A percentile compares a stretch with the other conserved stretches of the same genome.
Evolutionary conservation across 2,888 invertebrate genomes (phyloP).

Genomic region (Eledona agricola): DNA sequence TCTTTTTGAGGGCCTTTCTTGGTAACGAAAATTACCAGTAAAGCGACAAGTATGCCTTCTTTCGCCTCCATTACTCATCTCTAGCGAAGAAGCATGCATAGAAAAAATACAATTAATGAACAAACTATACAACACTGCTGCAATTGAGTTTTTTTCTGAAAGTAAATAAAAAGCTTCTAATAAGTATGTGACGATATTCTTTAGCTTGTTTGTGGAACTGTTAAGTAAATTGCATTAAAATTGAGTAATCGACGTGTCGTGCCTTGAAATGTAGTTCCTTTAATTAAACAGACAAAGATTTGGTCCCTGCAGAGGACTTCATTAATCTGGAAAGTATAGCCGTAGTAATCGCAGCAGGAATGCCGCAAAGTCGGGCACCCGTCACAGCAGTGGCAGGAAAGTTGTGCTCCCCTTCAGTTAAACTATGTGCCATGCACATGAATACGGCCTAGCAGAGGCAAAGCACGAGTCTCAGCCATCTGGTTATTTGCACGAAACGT

Average conservation of each 20-base stretch:
- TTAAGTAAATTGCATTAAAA: background rate
- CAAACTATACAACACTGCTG: too few species aligned
- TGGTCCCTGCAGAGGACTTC: slow-evolving; percentile 39
- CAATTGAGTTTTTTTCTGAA: too few species aligned
- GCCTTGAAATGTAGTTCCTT: slow-evolving; percentile 22
- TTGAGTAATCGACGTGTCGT: slow-evolving; percentile 16
- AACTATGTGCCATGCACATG: slow-evolving; percentile 41
- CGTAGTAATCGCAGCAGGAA: slow-evolving; percentile 39
- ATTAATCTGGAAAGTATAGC: slow-evolving; percentile 41
- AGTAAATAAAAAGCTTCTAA: too few species aligned
- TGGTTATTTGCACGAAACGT: slow-evolving; percentile 47
- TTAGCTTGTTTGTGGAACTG: slow-evolving; percentile 10
- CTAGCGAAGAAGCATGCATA: too few species aligned
- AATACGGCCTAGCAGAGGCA: slow-evolving; percentile 29
- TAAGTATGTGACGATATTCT: too few species aligned
- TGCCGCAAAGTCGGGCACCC: slow-evolving; percentile 38
- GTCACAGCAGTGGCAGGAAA: slow-evolving; percentile 35
- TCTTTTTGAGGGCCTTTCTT: too few species aligned
- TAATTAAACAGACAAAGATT: slow-evolving; percentile 39
- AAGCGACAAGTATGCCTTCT: too few species aligned
- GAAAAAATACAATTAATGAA: too few species aligned
- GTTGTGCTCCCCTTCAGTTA: slow-evolving; percentile 34
- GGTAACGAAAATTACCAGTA: too few species aligned
- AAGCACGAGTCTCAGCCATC: slow-evolving; percentile 42
- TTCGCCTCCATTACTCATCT: too few species aligned